Evolutionary conservation across 2,113 vertebrate species (phyloP), one percentile per base, ranked within the genome.

Genomic region (Siniperca chuatsi): DNA sequence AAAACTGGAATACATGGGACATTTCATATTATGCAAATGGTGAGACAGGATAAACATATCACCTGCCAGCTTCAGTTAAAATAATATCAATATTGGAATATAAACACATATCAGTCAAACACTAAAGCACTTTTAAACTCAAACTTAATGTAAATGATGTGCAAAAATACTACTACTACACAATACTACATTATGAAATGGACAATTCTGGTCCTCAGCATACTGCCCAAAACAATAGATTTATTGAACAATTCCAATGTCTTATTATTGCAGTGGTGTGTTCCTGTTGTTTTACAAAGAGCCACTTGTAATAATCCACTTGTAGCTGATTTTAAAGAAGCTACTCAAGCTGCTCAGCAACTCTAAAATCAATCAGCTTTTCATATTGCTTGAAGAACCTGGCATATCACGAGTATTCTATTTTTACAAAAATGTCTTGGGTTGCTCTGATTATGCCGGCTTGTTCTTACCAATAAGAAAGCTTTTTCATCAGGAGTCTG

Each of bases 401-500:
- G 16, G n/a, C 52, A 40, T 6, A 3, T 67, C 60, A 54, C 40
- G 20, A 84, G 74, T 0, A n/a, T 25, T 70, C 76, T 83, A 81
- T 83, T 86, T 89, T 79, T 66, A 78, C 35, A 6, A 3, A 13
- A 15, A 8, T 57, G 4, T 57, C 13, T n/a, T 5, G 18, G 23
- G 33, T 57, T 72, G 3, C 35, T 37, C 35, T 37, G 35, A 37
- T 37, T 37, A 37, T 37, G 23, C 35, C 2, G 2, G 15, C 18
- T 62, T 33, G n/a, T 73, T 75, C 96, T 96, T 95, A 99, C 98
- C 97, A 99, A 87, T 88, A 98, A 84, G 69, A 96, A 97, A 5
- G 87, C 75, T 91, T 95, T 97, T 79, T 94, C 95, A 75, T 96
- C 92, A n/a, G 96, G 96, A 12, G 93, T 96, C 94, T 98, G 97